These are phyloP conservation scores for Melanotaenia pygmaea DNA, from an alignment of 2,797 vertebrate species.

Conservation along the genomic window DNA sequence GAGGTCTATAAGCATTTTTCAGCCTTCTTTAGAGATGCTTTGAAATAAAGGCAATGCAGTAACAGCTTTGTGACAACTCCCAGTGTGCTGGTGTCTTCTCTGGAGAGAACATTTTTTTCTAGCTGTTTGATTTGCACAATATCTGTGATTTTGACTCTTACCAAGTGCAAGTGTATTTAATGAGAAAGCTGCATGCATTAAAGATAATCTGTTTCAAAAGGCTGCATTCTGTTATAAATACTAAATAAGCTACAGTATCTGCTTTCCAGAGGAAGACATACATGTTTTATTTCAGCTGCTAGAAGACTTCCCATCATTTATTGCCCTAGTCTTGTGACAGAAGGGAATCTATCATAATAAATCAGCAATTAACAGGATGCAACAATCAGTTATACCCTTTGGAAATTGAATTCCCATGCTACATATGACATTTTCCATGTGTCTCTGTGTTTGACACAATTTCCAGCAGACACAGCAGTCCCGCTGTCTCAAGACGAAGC, in stretches of 20 bases:
- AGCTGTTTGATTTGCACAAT: constrained; percentile 26
- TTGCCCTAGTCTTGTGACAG: constrained; percentile 6
- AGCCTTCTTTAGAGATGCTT: constrained; percentile 42
- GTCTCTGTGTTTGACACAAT: constrained; percentile 31
- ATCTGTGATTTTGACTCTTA: constrained; percentile 1
- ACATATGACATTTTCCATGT: neutral
- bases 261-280: constrained; percentile 14
- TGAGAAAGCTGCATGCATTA: constrained; percentile 22
- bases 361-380: constrained; percentile 6
- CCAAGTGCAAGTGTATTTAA: constrained; percentile 14
- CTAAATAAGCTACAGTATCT: constrained; percentile 14
- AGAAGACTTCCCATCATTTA: constrained; percentile 10
- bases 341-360: neutral
- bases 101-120: constrained; percentile 18
- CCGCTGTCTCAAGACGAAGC: constrained; percentile 74
- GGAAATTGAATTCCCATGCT: neutral
- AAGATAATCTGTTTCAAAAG: constrained; percentile 22
- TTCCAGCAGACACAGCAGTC: constrained; percentile 61
- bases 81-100: constrained; percentile 41
- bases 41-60: constrained; percentile 37
- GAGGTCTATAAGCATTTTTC: constrained; percentile 38
- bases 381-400: neutral
- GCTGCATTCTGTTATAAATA: constrained; percentile 32
- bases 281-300: constrained; percentile 30
- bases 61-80: constrained; percentile 28